phyloP scores from a whole-genome alignment of 2,797 vertebrate species.

The Hydrolagus colliei region DNA sequence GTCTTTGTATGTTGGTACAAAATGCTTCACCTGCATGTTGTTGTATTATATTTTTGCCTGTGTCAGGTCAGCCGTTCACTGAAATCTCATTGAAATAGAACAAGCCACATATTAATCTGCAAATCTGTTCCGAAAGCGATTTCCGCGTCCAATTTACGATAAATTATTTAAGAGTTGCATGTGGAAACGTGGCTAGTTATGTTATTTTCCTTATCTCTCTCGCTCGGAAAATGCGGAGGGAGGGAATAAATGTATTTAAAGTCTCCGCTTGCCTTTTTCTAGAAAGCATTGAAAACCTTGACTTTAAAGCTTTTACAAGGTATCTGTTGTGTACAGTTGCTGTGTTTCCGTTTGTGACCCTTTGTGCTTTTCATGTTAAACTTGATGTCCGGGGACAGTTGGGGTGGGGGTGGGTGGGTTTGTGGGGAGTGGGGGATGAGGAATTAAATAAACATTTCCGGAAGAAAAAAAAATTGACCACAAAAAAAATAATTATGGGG shows the following conservation, averaged over 20 bases:
- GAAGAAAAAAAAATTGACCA: no score
- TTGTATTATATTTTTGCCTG: conserved; percentile 2
- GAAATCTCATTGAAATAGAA: conserved; percentile 17
- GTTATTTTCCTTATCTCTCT: no score
- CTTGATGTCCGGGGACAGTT: no score
- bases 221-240: not conserved
- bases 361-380: no score
- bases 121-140: not conserved
- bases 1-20: conserved; percentile 13
- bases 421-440: no score
- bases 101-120: not conserved
- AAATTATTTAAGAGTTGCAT: conserved; percentile 15
- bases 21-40: conserved; percentile 20
- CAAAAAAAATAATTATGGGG: no score
- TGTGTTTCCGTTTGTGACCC: conserved; percentile 21
- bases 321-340: conserved; percentile 19
- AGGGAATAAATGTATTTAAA: conserved; percentile 5
- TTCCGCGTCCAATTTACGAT: conserved; percentile 16
- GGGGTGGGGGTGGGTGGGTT: no score
- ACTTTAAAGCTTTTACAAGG: conserved; percentile 3
- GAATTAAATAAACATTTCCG: no score
- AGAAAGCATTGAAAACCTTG: not conserved
- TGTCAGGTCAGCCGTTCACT: not conserved
- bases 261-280: not conserved
- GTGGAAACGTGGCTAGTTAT: conserved; percentile 8